phyloP scores from a whole-genome alignment of 92 coral and sea anemone species.

The Epizoanthus ramosus region DNA sequence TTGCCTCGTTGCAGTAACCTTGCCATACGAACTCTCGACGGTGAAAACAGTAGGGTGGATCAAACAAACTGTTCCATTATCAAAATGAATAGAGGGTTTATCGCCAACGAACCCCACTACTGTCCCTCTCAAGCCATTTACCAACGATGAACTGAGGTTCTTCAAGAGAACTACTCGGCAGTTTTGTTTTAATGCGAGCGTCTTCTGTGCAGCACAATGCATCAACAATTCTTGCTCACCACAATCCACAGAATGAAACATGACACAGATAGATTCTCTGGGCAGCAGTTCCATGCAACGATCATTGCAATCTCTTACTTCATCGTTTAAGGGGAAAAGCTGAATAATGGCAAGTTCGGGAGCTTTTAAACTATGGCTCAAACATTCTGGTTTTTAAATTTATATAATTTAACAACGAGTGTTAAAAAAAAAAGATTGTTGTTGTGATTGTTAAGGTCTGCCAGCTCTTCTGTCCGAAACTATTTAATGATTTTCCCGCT shows the following conservation, averaged over 20 bases:
- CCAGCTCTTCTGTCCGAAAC: too few relatives aligned
- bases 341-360: too few relatives aligned
- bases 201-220: too few relatives aligned
- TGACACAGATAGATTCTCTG: neutral
- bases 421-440: too few relatives aligned
- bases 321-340: too few relatives aligned
- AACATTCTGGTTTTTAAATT: too few relatives aligned
- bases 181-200: slow-evolving; percentile 9
- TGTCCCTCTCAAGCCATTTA: slow-evolving; percentile 40
- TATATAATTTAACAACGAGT: too few relatives aligned
- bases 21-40: slow-evolving; percentile 10
- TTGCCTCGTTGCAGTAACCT: slow-evolving; percentile 28
- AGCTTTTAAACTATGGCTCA: too few relatives aligned
- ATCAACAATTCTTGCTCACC: too few relatives aligned
- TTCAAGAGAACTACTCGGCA: slow-evolving; percentile 40
- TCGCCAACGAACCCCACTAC: slow-evolving; percentile 12
- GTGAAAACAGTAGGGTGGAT: slow-evolving; percentile 9
- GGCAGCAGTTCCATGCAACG: slow-evolving; percentile 13
- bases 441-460: too few relatives aligned
- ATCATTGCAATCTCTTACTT: slow-evolving; percentile 16
- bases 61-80: slow-evolving; percentile 30
- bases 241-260: too few relatives aligned
- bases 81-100: slow-evolving; percentile 34
- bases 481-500: too few relatives aligned
- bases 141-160: slow-evolving; percentile 25